Evolutionary conservation across 2,797 vertebrate genomes (phyloP), one percentile per base, ranked within the genome.

Genomic region (Periparus ater): DNA sequence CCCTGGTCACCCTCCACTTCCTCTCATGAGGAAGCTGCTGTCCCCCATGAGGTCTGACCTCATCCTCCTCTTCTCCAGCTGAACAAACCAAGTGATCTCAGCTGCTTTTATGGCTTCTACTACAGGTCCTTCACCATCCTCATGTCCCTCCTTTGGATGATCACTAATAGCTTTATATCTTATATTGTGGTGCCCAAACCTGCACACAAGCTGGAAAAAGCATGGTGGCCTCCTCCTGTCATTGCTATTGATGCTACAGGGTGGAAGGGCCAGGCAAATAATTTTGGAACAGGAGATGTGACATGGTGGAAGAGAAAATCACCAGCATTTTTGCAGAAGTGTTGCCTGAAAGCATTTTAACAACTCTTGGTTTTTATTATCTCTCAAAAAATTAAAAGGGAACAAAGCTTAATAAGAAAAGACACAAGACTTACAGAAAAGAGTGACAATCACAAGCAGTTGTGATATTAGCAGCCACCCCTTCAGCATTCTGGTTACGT

Each of bases 391-490:
- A 60, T 23, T 30, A 16, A 74, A 86, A 79, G 5, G 26, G 29
- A 68, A 30, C 18, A 83, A 80, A 77, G 61, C 23, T 40, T 42
- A 61, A 55, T 76, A 29, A 25, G 38, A 40, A 40, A 40, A 40
- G 38, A 40, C 13, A 40, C 11, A 47, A 7, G 34, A 45, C 47
- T 89, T 66, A 53, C n/a, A 85, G 83, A 79, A 91, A 65, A 91
- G n/a, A 92, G 57, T 61, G 47, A 84, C 1, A 17, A 63, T 55
- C 47, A 60, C 60, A 81, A 62, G 66, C 42, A 73, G 74, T 65
- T 30, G 45, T 57, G 92, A 36, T 89, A 91, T 73, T 81, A 94
- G 80, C 92, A 95, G 58, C 73, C 88, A 86, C 63, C 71, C 45
- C 85, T 95, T 86, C 78, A 77, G 36, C 50, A 32, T 34, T 58